A percentile compares a stretch with the other conserved stretches of the same genome.
Evolutionary conservation across 2,888 invertebrate species (phyloP).

Genomic region (Pterobdella sp.): DNA sequence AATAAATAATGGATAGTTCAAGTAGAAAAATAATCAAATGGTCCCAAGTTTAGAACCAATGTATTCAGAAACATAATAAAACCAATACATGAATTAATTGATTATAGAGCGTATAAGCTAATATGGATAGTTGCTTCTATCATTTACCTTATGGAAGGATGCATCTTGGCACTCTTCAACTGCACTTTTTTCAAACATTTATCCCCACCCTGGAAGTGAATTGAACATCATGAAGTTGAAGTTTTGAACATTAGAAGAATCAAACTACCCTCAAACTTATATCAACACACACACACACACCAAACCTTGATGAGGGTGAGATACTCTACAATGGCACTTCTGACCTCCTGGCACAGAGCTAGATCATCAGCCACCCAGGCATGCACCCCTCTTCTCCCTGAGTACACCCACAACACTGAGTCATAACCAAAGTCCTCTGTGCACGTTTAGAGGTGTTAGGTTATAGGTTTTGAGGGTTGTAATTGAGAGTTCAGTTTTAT

Average conservation of each 20-base stretch:
- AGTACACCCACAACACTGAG: constrained; percentile 91
- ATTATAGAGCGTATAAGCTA: no score
- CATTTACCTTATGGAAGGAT: not conserved
- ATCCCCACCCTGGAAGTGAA: not conserved
- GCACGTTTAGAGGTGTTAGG: constrained; percentile 31
- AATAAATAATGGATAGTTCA: no score
- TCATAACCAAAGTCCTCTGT: constrained; percentile 89
- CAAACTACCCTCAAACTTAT: not conserved
- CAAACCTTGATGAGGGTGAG: constrained; percentile 58
- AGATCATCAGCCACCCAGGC: constrained; percentile 91
- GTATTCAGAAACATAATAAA: no score
- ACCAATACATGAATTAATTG: no score
- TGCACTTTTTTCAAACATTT: not conserved
- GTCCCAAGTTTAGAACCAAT: no score
- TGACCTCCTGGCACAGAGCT: constrained; percentile 63
- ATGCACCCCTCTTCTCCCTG: constrained; percentile 94
- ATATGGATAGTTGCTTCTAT: no score
- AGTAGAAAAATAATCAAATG: no score
- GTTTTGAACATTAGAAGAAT: not conserved
- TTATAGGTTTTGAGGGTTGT: not conserved
- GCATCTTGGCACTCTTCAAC: constrained; percentile 1
- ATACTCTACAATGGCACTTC: constrained; percentile 81
- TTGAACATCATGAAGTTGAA: not conserved
- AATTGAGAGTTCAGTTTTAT: not conserved
- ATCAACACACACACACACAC: not conserved